phyloP scores from a whole-genome alignment of 2,113 vertebrate species.

The Todiramphus chloris region DNA sequence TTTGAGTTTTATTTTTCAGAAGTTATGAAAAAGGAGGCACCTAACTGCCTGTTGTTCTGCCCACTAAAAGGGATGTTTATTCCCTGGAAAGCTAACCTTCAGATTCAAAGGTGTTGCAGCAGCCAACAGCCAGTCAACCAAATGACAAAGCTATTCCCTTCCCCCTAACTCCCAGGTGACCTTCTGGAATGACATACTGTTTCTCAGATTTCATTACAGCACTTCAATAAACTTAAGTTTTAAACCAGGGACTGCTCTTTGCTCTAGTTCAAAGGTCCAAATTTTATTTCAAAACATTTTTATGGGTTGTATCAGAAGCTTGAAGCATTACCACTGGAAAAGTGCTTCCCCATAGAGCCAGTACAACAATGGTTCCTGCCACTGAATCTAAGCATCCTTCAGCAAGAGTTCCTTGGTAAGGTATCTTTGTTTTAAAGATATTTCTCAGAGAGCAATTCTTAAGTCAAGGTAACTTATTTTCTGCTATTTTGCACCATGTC shows the following conservation, averaged over 20 bases:
- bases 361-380: background rate
- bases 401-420: background rate
- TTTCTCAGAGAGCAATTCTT: background rate
- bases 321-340: background rate
- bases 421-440: background rate
- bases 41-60: background rate
- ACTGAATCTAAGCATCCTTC: background rate
- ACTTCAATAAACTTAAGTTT: background rate
- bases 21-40: background rate
- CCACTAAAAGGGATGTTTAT: background rate
- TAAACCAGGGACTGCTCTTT: background rate
- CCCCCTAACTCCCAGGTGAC: background rate
- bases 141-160: background rate
- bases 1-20: background rate
- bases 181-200: background rate
- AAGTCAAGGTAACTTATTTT: background rate
- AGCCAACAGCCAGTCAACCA: background rate
- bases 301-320: background rate
- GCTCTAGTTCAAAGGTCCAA: background rate
- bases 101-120: background rate
- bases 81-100: background rate
- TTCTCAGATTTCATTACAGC: background rate
- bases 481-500: background rate
- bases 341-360: background rate
- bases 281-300: background rate